Base-by-base conservation (phyloP, 2,113 vertebrate genomes). In the Malaclemys terrapin region DNA sequence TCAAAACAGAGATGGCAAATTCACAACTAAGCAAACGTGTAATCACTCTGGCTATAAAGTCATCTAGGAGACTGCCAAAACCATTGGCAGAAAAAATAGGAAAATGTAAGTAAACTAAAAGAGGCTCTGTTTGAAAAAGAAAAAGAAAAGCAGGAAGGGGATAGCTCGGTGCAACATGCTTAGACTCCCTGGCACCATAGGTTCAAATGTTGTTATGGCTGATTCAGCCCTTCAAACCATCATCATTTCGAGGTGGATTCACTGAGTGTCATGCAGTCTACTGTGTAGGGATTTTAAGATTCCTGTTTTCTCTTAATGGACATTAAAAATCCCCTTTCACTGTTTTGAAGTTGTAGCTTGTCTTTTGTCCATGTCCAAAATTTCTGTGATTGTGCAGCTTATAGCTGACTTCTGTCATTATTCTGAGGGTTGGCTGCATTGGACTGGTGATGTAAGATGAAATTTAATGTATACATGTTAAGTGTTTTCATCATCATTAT, bases 1-100 rank as follows among this genome's bases (percentile, higher is more conserved):
- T 89, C 69, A 90, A 90, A 94, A 91, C 24, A 50, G 88, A 95
- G 45, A 75, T 24, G 35, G 50, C 1, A 93, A 89, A 91, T 53
- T 85, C 47, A 87, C 38, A 53, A 42, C 7, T 59, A 52, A 90
- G 12, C 76, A 93, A 87, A 92, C 31, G n/a, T 24, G 25, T 24
- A 82, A 82, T 11, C 76, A 59, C 19, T 50, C 22, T 56, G 84
- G 10, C 10, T 65, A 12, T 53, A 88, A 94, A 90, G 93, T 89
- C 5, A 91, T 80, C 19, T 11, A 42, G 72, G 57, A 16, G 84
- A 10, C 22, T 94, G 57, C 45, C 19, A 29, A 90, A 87, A 3
- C 14, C 49, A 6, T 54, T 81, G 76, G 79, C 25, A 90, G 2
- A n/a, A 83, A 80, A 91, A 22, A 49, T 0, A 62, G 35, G 2